Percentiles rank a stretch among this genome's conserved stretches.
Evolutionary conservation across 2,888 invertebrate genomes (phyloP).

Genomic region (Lagria hirta): DNA sequence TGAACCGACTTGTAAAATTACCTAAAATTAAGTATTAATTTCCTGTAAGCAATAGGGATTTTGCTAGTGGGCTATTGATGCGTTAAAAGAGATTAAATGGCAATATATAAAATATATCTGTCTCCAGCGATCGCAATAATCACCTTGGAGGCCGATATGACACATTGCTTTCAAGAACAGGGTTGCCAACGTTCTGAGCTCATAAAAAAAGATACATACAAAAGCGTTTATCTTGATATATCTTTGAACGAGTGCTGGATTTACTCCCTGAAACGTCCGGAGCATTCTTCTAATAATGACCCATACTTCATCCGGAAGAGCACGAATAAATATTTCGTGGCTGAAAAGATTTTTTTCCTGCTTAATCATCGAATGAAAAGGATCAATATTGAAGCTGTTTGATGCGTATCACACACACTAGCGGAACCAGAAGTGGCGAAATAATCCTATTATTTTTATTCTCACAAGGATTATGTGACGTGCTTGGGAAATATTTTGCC

Average conservation of each 20-base stretch:
- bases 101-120: slow-evolving; percentile 8
- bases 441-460: too few relatives aligned
- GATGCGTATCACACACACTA: too few relatives aligned
- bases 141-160: slow-evolving; percentile 17
- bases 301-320: slow-evolving; percentile 14
- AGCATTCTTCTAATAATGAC: slow-evolving; percentile 16
- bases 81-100: slow-evolving; percentile 1
- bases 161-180: slow-evolving; percentile 19
- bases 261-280: slow-evolving; percentile 17
- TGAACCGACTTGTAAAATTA: too few relatives aligned
- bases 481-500: too few relatives aligned
- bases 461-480: too few relatives aligned
- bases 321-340: slow-evolving; percentile 5
- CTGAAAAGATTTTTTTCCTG: too few relatives aligned
- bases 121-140: slow-evolving; percentile 10
- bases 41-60: background rate
- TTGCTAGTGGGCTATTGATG: background rate
- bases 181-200: slow-evolving; percentile 8
- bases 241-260: slow-evolving; percentile 18
- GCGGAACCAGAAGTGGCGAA: too few relatives aligned
- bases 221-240: slow-evolving; percentile 24
- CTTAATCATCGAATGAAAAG: too few relatives aligned
- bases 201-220: slow-evolving; percentile 21
- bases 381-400: too few relatives aligned
- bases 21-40: too few relatives aligned